Conservation (phyloP, 1,140 invertebrate species). For the Drosophila tani region DNA sequence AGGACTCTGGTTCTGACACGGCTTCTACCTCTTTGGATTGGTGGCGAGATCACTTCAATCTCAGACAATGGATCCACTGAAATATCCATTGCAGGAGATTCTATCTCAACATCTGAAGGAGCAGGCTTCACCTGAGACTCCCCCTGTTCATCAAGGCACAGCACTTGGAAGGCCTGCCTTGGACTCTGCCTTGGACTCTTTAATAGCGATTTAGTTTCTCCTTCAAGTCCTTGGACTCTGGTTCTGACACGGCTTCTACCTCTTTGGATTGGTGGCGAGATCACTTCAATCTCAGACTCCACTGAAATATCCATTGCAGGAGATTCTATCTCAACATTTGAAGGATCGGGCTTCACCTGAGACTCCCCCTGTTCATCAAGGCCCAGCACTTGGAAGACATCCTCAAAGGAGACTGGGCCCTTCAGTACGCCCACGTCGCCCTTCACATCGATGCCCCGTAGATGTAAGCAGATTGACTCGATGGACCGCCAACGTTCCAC, state of each 20-base stretch:
- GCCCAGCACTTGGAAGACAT: slow-evolving; percentile 6
- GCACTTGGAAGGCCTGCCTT: neutral
- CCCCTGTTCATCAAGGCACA: slow-evolving; percentile 1
- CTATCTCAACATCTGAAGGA: neutral
- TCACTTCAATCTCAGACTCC: neutral
- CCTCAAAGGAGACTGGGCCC: slow-evolving; percentile 5
- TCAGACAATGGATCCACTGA: neutral
- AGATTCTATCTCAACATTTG: neutral
- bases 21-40: neutral
- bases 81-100: neutral
- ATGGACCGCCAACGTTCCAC: slow-evolving; percentile 4
- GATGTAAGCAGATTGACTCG: slow-evolving; percentile 1
- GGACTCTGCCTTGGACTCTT: too few species aligned
- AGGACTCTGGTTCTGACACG: neutral
- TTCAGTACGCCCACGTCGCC: neutral
- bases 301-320: neutral
- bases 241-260: neutral
- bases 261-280: neutral
- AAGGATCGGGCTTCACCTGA: neutral
- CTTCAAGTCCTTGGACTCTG: rapidly evolving
- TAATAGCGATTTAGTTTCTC: too few species aligned
- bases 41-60: neutral
- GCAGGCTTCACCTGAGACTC: neutral
- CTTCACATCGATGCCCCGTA: neutral
- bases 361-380: neutral